These are phyloP conservation scores for Ctenochaetus hawaiiensis DNA, from an alignment of 2,797 vertebrate genomes.

Conservation along the genomic window DNA sequence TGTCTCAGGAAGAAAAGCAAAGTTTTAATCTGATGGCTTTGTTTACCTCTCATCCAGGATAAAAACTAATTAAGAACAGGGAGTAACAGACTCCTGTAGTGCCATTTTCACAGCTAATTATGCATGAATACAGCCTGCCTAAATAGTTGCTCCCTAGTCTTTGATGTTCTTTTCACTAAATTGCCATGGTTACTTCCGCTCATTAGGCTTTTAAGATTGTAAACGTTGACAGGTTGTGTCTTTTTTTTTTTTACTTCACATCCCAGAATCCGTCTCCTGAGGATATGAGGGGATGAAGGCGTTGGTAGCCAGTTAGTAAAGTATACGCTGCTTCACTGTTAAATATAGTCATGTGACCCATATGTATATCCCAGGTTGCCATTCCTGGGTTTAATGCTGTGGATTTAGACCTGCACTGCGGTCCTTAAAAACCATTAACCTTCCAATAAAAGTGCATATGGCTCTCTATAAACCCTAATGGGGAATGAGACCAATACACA, in stretches of 20 bases:
- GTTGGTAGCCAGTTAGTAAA: slow-evolving; percentile 18
- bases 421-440: slow-evolving; percentile 86
- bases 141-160: slow-evolving; percentile 81
- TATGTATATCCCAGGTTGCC: slow-evolving; percentile 63
- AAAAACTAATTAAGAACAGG: slow-evolving; percentile 85
- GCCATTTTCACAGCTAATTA: slow-evolving; percentile 87
- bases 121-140: slow-evolving; percentile 83
- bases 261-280: slow-evolving; percentile 32
- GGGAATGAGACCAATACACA: slow-evolving; percentile 64
- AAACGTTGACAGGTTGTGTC: slow-evolving; percentile 77
- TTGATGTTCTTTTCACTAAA: slow-evolving; percentile 85
- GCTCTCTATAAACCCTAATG: slow-evolving; percentile 86
- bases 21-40: slow-evolving; percentile 80
- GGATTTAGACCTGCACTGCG: slow-evolving; percentile 75
- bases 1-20: slow-evolving; percentile 61
- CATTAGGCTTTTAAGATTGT: slow-evolving; percentile 85
- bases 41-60: slow-evolving; percentile 84
- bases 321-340: slow-evolving; percentile 28
- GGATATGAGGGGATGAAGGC: slow-evolving; percentile 2
- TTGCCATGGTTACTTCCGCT: slow-evolving; percentile 83
- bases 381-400: slow-evolving; percentile 76
- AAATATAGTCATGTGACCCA: slow-evolving; percentile 50
- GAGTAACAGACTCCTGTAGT: slow-evolving; percentile 81
- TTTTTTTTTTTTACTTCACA: slow-evolving; percentile 30
- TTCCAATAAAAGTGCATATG: slow-evolving; percentile 86